These are phyloP conservation scores for Eira barbara DNA, from an alignment of 2,113 vertebrate genomes.

Conservation along the genomic window DNA sequence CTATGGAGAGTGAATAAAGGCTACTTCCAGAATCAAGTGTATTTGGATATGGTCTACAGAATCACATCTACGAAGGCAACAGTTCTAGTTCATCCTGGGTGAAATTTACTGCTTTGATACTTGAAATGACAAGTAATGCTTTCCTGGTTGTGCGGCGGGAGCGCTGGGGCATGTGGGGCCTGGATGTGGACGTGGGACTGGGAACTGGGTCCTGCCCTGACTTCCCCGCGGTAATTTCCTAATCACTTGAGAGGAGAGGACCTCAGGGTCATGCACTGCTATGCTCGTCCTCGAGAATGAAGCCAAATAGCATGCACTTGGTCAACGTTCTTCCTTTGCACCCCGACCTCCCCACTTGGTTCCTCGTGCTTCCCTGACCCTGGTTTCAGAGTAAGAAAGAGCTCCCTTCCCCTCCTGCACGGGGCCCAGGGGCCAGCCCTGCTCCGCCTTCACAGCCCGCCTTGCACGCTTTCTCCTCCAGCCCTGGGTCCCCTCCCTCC, in stretches of 20 bases:
- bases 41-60: neutral
- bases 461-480: neutral
- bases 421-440: neutral
- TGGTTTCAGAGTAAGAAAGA: neutral
- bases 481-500: neutral
- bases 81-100: neutral
- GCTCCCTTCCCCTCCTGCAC: neutral
- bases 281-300: neutral
- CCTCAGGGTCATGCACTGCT: neutral
- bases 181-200: neutral
- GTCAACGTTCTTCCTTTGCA: neutral
- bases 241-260: neutral
- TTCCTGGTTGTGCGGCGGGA: neutral
- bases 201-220: neutral
- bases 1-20: neutral
- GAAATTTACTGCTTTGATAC: neutral
- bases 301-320: neutral
- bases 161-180: neutral
- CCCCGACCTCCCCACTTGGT: neutral
- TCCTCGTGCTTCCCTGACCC: neutral
- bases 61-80: neutral
- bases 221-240: neutral
- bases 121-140: neutral
- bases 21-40: neutral
- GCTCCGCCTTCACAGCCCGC: neutral